Evolutionary conservation across 2,113 vertebrate genomes (phyloP).

Genomic region (Calidris pygmaea): DNA sequence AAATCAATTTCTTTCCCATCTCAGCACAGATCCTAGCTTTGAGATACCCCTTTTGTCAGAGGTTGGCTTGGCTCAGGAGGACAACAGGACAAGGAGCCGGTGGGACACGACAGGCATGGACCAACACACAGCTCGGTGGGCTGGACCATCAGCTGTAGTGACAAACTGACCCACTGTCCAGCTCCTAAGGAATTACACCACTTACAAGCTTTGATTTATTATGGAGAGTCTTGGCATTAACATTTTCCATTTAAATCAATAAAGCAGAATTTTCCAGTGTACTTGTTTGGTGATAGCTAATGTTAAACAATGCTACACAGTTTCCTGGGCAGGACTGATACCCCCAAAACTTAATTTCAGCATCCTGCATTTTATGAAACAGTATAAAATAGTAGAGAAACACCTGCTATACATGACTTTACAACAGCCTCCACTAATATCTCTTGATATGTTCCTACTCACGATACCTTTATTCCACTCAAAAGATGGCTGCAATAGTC

Average conservation of each 20-base stretch:
- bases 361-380: not conserved
- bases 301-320: not conserved
- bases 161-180: not conserved
- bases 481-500: fast-evolving
- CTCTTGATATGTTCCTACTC: not conserved
- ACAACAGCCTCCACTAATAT: too few relatives aligned
- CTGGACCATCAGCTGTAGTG: not conserved
- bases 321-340: not conserved
- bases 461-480: not conserved
- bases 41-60: not conserved
- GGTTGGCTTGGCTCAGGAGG: not conserved
- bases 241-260: not conserved
- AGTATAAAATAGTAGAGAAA: not conserved
- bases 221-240: not conserved
- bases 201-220: not conserved
- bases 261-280: not conserved
- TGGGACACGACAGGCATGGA: too few relatives aligned
- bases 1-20: not conserved
- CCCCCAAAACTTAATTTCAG: not conserved
- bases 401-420: not conserved
- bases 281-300: not conserved
- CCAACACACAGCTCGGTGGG: not conserved
- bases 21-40: not conserved
- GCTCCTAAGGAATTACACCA: not conserved
- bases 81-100: not conserved